phyloP scores from a whole-genome alignment of 1,140 invertebrate species.

The Atta colombica region DNA sequence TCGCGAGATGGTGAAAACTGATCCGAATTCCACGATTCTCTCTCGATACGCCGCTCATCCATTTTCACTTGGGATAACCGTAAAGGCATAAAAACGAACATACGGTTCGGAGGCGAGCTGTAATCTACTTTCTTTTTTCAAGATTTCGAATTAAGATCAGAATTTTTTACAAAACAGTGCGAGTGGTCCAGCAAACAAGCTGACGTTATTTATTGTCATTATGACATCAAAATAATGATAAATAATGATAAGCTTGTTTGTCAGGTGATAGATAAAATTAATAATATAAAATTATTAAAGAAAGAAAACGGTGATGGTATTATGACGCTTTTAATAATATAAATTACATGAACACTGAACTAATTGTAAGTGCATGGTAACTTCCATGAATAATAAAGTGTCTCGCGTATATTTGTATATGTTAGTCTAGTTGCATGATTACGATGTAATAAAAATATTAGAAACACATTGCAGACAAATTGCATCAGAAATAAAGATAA shows the following conservation, averaged over 20 bases:
- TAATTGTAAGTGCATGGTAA: neutral
- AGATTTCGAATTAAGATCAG: slow-evolving; percentile 22
- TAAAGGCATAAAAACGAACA: neutral
- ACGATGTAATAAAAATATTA: neutral
- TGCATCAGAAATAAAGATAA: neutral
- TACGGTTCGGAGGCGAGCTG: neutral
- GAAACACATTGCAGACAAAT: neutral
- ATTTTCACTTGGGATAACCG: slow-evolving; percentile 1
- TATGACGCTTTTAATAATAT: neutral
- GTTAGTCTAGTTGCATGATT: neutral
- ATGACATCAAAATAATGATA: no score
- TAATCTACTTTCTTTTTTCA: neutral
- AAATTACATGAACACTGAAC: neutral
- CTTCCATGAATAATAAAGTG: neutral
- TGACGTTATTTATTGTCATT: no score
- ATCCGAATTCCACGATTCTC: neutral
- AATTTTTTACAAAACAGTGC: neutral
- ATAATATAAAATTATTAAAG: neutral
- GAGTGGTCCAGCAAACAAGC: no score
- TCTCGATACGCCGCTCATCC: neutral
- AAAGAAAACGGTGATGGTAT: neutral
- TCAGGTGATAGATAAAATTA: neutral
- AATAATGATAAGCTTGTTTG: no score
- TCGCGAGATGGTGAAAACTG: neutral
- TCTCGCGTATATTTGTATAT: neutral